Evolutionary conservation across 1,140 invertebrate genomes (phyloP), one percentile per base, ranked within the genome.

Genomic region (Drosophila arizonae): DNA sequence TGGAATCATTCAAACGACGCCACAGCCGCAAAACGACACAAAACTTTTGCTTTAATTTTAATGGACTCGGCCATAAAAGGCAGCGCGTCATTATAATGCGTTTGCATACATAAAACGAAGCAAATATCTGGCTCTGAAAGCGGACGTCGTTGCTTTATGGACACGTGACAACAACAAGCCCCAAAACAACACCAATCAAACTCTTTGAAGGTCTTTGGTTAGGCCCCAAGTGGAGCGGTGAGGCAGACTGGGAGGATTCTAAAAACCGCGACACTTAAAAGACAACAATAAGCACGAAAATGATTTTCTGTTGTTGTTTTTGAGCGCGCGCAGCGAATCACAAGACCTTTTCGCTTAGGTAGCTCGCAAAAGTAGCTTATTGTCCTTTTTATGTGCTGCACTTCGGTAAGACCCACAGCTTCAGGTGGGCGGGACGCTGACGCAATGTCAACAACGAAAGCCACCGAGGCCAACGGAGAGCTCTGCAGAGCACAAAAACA

Each of bases 11-110:
- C 79, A 87, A 87, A 76, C 26, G 61, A 43, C 45, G 68, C 56
- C 64, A 57, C 61, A 28, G 21, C 57, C 45, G n/a, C 79, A 52
- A 46, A 74, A 57, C 10, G 56, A 50, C 57, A 67, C 79, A 73
- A 85, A 87, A 82, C 68, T 87, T 87, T 82, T 88, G 84, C 84
- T 75, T 87, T 88, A 87, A 87, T 87, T 87, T 87, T 87, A 87
- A 87, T 87, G 82, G 82, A 88, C 66, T 70, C 63, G 72, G 76
- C 73, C 72, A 77, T 87, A 84, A 87, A 88, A 84, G 65, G 73
- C 84, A 43, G 64, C 55, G 76, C 76, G 73, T 87, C 84, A 87
- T 88, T 87, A 81, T 84, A 88, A 84, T 87, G 82, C 85, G 76
- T 84, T 79, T 77, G 79, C 84, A 88, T 88, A 87, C 84, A 79